Conservation (phyloP, 2,113 vertebrate genomes). For the Haplotaxodon microlepis region DNA sequence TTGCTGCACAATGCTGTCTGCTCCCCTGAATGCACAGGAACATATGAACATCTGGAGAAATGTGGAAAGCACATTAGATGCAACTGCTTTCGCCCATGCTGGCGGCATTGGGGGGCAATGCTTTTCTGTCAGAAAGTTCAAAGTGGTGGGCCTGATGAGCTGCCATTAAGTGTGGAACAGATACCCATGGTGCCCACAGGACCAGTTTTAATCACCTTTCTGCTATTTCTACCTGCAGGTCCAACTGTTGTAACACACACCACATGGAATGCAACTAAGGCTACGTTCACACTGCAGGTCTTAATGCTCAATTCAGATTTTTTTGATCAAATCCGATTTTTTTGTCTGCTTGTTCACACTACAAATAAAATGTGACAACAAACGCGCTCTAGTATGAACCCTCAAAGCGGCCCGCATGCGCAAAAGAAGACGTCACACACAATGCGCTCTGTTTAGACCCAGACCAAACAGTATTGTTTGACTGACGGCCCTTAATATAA, state of each 20-base stretch:
- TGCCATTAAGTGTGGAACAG: background rate
- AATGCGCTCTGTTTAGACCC: too few species aligned
- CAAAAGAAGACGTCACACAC: too few species aligned
- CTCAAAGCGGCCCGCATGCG: too few species aligned
- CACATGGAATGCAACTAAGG: background rate
- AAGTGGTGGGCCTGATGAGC: background rate
- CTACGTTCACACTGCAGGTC: background rate
- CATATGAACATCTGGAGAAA: background rate
- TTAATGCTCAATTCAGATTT: background rate
- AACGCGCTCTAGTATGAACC: rapidly evolving
- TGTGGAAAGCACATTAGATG: background rate
- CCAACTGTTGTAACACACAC: background rate
- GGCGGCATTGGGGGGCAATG: background rate
- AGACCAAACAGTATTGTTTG: too few species aligned
- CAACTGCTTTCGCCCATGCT: background rate
- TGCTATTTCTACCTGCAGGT: background rate
- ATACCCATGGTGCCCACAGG: background rate
- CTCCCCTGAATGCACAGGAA: background rate
- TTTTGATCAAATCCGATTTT: background rate
- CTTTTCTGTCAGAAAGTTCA: background rate
- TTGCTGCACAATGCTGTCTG: background rate
- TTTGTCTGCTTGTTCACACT: background rate
- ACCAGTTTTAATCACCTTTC: background rate
- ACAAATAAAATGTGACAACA: background rate
- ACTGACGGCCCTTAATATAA: too few species aligned